Conservation (phyloP, 2,797 vertebrate species). For the Vespertilio murinus region DNA sequence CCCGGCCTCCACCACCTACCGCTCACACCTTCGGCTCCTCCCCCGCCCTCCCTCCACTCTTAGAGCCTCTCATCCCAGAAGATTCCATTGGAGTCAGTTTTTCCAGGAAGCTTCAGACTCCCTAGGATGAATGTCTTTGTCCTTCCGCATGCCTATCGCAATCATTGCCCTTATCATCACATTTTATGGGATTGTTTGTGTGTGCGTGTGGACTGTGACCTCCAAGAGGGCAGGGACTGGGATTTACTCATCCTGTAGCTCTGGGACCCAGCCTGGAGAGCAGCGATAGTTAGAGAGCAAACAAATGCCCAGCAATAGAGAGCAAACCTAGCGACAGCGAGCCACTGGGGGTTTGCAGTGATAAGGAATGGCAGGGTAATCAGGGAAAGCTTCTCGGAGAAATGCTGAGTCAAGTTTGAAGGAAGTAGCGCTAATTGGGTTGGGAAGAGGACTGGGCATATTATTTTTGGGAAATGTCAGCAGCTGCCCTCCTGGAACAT, state of each 20-base stretch:
- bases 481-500: background rate
- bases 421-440: background rate
- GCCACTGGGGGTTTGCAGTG: background rate
- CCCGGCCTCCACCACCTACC: accelerated
- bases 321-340: background rate
- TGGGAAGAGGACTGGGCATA: background rate
- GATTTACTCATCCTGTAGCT: background rate
- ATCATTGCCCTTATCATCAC: background rate
- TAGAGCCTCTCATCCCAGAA: background rate
- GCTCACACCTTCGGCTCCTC: accelerated
- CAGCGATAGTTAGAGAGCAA: background rate
- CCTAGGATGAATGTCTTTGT: background rate
- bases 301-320: background rate
- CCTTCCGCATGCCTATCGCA: background rate
- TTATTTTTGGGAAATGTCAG: background rate
- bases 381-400: background rate
- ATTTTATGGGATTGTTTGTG: constrained; percentile 21
- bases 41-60: background rate
- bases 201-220: constrained; percentile 50
- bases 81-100: background rate
- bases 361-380: background rate
- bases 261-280: background rate
- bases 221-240: background rate
- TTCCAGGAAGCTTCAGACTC: constrained; percentile 28
- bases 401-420: background rate